Base-by-base conservation (phyloP, 1,140 invertebrate species). In the Littorina saxatilis region DNA sequence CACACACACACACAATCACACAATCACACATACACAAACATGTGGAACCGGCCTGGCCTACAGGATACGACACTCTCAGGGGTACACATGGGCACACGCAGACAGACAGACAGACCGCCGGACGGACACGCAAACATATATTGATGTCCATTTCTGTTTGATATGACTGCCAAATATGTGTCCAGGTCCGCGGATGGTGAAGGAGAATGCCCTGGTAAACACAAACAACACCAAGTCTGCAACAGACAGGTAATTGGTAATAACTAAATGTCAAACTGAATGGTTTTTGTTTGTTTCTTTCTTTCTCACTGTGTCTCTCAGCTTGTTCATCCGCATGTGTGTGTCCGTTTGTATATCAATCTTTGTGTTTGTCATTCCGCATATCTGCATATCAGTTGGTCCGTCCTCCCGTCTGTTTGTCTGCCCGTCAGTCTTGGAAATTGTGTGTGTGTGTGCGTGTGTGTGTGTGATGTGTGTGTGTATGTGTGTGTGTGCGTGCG, bases 51-150 rank as follows among this genome's bases (percentile, higher is more conserved):
- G 79, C 0, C 68, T 80, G 47, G 79, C 70, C 50, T 80, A 80
- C 79, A 58, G 79, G 20, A 47, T 73, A 52, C 68, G 79, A 58
- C 68, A 43, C 37, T 80, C 68, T 55, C 79, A 80, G n/a, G 50
- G 43, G 66, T 68, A n/a, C n/a, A n/a, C n/a, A n/a, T n/a, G n/a
- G n/a, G n/a, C 29, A 29, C 47, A 50, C 47, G 27, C 55, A 61
- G 20, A 61, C 55, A 61, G 20, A 23, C 55, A 61, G 20, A 61
- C 55, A 61, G 20, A 61, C 55, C 23, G 0, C 23, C 55, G 27
- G 20, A 61, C 4, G 2, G 20, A 61, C 55, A 61, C 55, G 27
- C 4, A 4, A 20, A 61, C 55, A 4, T 27, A 61, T 27, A 4
- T 50, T 50, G 47, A 50, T 20, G 9, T 9, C 47, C n/a, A n/a